These are phyloP conservation scores for Cyanoderma ruficeps DNA, from an alignment of 2,113 vertebrate genomes.

Conservation along the genomic window DNA sequence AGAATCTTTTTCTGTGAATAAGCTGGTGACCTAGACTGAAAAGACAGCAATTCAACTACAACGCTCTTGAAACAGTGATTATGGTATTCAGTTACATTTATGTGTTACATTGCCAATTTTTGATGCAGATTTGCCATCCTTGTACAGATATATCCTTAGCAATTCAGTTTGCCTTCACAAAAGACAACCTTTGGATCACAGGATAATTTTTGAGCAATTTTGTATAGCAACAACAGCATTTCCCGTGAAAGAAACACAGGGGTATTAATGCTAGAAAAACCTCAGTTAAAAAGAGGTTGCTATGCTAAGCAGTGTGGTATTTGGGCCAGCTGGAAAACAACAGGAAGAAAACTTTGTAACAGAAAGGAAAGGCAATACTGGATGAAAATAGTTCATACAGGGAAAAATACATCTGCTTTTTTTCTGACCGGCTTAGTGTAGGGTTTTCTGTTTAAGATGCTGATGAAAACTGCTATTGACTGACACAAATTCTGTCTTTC, in stretches of 20 bases:
- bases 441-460: neutral
- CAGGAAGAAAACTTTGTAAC: neutral
- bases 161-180: neutral
- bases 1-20: neutral
- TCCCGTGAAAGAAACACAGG: neutral
- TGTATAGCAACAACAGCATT: neutral
- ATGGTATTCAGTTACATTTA: neutral
- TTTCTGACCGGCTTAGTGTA: neutral
- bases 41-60: neutral
- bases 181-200: neutral
- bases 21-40: neutral
- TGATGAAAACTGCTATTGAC: neutral
- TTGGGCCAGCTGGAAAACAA: neutral
- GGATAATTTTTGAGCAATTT: neutral
- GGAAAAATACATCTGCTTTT: neutral
- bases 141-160: neutral
- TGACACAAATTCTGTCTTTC: neutral
- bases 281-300: neutral
- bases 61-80: neutral
- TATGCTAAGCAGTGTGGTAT: slow-evolving; percentile 1
- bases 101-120: neutral
- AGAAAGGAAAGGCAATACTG: neutral
- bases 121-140: neutral
- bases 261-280: neutral
- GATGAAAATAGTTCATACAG: neutral